Evolutionary conservation across 1,140 invertebrate genomes (phyloP).

Genomic region (Chlorops oryzae): DNA sequence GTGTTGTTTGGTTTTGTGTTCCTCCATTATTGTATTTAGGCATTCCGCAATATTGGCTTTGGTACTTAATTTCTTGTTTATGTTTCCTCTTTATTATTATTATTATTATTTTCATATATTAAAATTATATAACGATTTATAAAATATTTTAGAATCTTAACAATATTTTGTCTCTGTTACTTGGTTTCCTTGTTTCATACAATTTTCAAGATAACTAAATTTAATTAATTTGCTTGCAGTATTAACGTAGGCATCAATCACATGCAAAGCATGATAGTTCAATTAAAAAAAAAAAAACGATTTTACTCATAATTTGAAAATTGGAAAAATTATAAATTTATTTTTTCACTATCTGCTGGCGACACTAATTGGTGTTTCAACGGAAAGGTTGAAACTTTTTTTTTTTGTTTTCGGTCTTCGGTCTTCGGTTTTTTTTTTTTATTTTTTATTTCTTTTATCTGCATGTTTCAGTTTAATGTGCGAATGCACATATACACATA

Average conservation of each 20-base stretch:
- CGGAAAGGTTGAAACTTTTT: too few relatives aligned
- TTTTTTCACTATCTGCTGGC: background rate
- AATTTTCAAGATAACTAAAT: conserved; percentile 17
- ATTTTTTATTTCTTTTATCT: conserved; percentile 1
- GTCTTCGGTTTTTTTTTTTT: conserved; percentile 4
- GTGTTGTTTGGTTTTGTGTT: conserved; percentile 18
- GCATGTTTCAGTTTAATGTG: too few relatives aligned
- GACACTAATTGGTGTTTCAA: too few relatives aligned
- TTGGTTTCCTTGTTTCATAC: conserved; percentile 32
- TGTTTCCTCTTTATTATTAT: conserved; percentile 12
- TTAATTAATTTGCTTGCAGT: conserved; percentile 15
- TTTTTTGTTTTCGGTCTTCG: background rate
- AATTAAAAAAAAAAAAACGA: conserved; percentile 28
- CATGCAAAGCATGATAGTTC: conserved; percentile 17
- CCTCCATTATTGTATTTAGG: conserved; percentile 12
- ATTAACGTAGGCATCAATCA: conserved; percentile 26
- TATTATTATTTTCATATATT: conserved; percentile 40
- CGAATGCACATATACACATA: background rate
- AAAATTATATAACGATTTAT: conserved; percentile 44
- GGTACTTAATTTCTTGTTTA: conserved; percentile 7
- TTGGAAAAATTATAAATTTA: conserved; percentile 15
- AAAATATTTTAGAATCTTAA: conserved; percentile 48
- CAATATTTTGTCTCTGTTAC: conserved; percentile 32
- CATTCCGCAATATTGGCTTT: background rate
- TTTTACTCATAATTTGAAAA: conserved; percentile 7